phyloP scores from a whole-genome alignment of 2,888 invertebrate genomes.

The Andrena bicolor region DNA sequence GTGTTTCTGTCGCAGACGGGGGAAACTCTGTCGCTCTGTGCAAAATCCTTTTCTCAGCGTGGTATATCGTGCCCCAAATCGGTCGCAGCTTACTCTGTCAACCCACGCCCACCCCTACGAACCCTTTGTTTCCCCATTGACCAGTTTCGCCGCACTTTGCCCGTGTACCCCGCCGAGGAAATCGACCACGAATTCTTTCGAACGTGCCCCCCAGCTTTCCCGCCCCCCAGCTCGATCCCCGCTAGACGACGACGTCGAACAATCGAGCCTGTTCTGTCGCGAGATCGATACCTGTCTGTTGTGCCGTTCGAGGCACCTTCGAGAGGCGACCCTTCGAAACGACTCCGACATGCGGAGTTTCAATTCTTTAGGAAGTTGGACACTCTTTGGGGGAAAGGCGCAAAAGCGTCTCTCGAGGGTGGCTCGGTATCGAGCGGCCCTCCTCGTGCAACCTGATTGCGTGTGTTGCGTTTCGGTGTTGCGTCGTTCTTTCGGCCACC shows the following conservation, averaged over 20 bases:
- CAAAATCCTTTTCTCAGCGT: slow-evolving; percentile 10
- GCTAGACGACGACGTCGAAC: slow-evolving; percentile 55
- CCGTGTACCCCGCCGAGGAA: background rate
- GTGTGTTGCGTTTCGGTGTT: slow-evolving; percentile 72
- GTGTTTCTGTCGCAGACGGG: background rate
- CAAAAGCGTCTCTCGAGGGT: slow-evolving; percentile 31
- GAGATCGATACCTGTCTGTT: slow-evolving; percentile 57
- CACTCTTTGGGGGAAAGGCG: background rate
- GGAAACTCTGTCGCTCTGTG: background rate
- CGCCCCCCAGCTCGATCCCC: slow-evolving; percentile 12
- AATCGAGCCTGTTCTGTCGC: slow-evolving; percentile 41
- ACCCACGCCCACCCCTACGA: background rate
- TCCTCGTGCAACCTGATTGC: slow-evolving; percentile 62
- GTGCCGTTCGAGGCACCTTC: slow-evolving; percentile 41
- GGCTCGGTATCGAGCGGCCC: slow-evolving; percentile 33
- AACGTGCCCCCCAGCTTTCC: background rate
- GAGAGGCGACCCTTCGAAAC: slow-evolving; percentile 20
- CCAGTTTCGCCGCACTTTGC: slow-evolving; percentile 3
- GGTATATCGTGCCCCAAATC: slow-evolving; percentile 11
- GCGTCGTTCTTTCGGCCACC: slow-evolving; percentile 47
- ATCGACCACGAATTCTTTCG: background rate
- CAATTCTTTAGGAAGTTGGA: background rate
- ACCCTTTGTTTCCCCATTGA: background rate
- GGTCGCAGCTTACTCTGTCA: background rate
- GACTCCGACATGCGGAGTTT: no score